Percentiles rank a stretch among this genome's conserved stretches.
Conservation (phyloP, 2,888 invertebrate genomes). For the Xestia ashworthii region DNA sequence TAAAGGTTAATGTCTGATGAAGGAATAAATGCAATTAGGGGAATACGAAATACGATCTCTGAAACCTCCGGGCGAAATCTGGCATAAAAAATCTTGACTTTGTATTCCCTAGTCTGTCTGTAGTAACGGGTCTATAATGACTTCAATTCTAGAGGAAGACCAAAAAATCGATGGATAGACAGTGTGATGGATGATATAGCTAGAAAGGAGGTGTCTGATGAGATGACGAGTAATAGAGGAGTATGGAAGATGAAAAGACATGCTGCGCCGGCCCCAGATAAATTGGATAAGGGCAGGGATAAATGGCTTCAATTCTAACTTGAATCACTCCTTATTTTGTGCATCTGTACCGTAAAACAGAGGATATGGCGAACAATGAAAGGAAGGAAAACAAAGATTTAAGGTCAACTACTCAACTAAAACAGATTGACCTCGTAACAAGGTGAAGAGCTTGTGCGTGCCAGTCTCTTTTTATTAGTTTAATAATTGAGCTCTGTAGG, state of each 20-base stretch:
- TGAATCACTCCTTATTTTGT: background rate
- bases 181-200: no score
- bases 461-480: conserved; percentile 7
- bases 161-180: no score
- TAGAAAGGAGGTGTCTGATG: no score
- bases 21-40: background rate
- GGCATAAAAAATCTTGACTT: background rate
- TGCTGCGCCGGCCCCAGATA: no score
- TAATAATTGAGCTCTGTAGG: background rate
- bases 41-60: background rate
- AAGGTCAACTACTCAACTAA: conserved; percentile 32
- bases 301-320: background rate
- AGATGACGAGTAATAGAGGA: no score
- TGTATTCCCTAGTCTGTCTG: background rate
- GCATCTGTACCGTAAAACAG: background rate
- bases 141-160: background rate
- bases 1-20: background rate
- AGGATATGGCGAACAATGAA: conserved; percentile 12
- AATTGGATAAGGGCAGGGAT: no score
- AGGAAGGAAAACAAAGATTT: conserved; percentile 48
- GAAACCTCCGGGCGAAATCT: background rate
- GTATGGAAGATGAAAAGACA: no score
- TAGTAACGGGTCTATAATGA: background rate
- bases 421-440: conserved; percentile 26
- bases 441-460: conserved; percentile 15